Base-by-base conservation (phyloP, 2,797 vertebrate genomes). In the Nyctibius grandis region DNA sequence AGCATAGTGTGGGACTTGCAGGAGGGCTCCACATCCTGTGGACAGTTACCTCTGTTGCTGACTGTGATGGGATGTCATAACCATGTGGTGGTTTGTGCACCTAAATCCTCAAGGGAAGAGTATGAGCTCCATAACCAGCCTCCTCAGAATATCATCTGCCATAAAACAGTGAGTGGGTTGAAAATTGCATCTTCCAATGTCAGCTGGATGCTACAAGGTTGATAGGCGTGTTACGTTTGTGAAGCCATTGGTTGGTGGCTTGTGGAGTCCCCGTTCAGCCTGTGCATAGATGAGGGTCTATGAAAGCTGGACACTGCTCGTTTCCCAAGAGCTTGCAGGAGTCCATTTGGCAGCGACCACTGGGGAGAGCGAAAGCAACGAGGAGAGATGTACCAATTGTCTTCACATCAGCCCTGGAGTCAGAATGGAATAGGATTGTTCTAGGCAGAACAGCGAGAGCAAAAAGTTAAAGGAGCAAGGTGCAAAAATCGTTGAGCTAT, bases 21-120 rank as follows among this genome's bases (percentile, higher is more conserved):
- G 70, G 59, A 76, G 8, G 22, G 42, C 31, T 69, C 34, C 21
- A 36, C 1, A 0, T 38, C 29, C 53, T 48, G 3, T 6, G 5
- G 59, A 20, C 14, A 36, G 22, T 36, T 50, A 40, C 12, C 36
- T 75, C 22, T 78, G n/a, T 53, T 54, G 12, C 54, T 80, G 64
- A 10, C 31, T 51, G 3, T 34, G 60, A 59, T 14, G 0, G 0
- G 16, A 20, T 42, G 6, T 54, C 15, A 3, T 1, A 23, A 29
- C 21, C 45, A 6, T 13, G 6, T 29, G 34, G 19, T 38, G 11
- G 13, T 28, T 79, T 70, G 31, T 65, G 25, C 26, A 88, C 44
- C 21, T 44, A 48, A 75, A 47, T 38, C 57, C 45, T 79, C 21
- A 34, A 44, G 20, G 64, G 18, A 77, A 57, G 20, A 74, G 21